Evolutionary conservation across 2,113 vertebrate species (phyloP), one percentile per base, ranked within the genome.

Genomic region (Acrocephalus kingi): DNA sequence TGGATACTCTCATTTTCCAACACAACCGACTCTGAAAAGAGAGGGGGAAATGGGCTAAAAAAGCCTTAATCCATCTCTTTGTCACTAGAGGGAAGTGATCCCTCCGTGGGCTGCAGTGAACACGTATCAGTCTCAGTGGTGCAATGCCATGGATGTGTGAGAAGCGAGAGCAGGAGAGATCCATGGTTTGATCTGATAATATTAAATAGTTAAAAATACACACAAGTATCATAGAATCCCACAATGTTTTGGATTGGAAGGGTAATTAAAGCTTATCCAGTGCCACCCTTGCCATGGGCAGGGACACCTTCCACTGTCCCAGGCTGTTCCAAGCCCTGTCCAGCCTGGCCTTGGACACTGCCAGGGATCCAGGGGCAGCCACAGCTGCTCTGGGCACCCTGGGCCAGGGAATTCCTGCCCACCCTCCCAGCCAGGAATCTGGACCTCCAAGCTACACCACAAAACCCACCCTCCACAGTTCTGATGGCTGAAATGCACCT

Each of bases 1-100:
- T 99, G 99, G 93, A 99, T 99, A 86, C 97, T 98, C 89, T 99
- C 98, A 2, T 98, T 99, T 96, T 99, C 99, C 98, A 99, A 48
- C 98, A 99, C 98, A 13, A 98, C 98, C 6, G 98, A 98, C 81
- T 99, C 98, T 99, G 95, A 31, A 90, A 96, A 23, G 9, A 58
- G 4, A 7, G 14, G 4, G 17, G 5, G 5, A 7, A 51, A 82
- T 4, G 37, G 41, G 31, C 12, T 54, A 48, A 86, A 71, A 71
- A 23, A 15, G 7, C 6, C 30, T 35, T 48, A 6, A 13, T 6
- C 13, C 25, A 4, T 20, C 0, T 31, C 1, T 11, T 31, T 11
- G 62, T 35, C 31, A 51, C 5, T 27, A 17, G 31, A 25, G 52
- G 35, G 45, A 43, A 35, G 37, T 11, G 35, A 9, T 67, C 35